Evolutionary conservation across 2,888 invertebrate species (phyloP).

Genomic region (Hedychridium roseum): DNA sequence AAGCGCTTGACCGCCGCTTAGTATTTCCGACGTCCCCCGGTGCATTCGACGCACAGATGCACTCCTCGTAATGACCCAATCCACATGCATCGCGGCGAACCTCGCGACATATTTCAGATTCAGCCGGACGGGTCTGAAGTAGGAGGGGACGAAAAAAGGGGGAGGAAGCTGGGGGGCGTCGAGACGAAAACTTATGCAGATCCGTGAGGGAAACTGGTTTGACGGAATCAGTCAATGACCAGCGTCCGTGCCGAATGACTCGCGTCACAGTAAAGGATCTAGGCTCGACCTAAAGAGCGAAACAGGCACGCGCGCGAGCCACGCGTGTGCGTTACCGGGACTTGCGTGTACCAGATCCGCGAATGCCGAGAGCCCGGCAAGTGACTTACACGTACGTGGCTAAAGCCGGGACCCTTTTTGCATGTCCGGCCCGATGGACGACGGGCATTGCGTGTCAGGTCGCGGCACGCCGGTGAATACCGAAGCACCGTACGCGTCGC

Average conservation of each 20-base stretch:
- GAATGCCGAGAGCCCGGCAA: too few relatives aligned
- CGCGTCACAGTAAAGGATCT: neutral
- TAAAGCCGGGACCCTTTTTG: conserved; percentile 19
- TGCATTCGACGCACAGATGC: too few relatives aligned
- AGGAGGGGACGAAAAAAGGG: neutral
- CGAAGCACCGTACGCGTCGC: conserved; percentile 48
- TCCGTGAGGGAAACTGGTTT: too few relatives aligned
- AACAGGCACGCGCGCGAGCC: conserved; percentile 11
- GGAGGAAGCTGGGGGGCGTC: too few relatives aligned
- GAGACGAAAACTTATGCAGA: neutral
- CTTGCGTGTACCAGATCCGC: too few relatives aligned
- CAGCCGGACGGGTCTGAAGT: neutral
- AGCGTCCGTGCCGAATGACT: neutral
- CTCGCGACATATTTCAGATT: too few relatives aligned
- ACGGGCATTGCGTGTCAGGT: conserved; percentile 40
- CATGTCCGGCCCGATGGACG: conserved; percentile 17
- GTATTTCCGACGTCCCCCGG: too few relatives aligned
- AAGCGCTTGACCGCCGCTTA: too few relatives aligned
- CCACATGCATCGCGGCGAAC: too few relatives aligned
- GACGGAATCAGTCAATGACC: too few relatives aligned
- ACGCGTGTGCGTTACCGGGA: too few relatives aligned
- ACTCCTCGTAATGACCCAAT: too few relatives aligned
- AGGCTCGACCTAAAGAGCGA: neutral
- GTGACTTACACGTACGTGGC: neutral
- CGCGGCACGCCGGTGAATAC: conserved; percentile 43